Evolutionary conservation across 2,888 invertebrate species (phyloP).

Genomic region (Ormyrus rosae): DNA sequence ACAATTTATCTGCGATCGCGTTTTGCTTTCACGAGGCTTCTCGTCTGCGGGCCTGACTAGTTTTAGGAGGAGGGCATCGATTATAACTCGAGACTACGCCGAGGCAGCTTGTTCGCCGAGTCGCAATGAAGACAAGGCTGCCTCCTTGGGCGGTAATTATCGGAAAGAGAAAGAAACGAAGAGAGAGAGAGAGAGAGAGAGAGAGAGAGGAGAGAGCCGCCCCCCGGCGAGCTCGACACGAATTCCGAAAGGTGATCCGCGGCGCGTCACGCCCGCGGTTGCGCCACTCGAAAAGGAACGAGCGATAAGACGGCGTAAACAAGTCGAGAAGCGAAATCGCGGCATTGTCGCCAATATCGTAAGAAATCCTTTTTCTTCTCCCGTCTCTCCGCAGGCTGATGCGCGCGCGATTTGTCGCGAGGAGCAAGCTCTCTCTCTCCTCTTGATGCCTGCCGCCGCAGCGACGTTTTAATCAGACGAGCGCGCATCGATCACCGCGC

Average conservation of each 20-base stretch:
- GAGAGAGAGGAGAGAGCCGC: conserved; percentile 51
- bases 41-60: conserved; percentile 26
- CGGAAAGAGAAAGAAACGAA: conserved; percentile 58
- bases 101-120: conserved; percentile 57
- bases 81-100: conserved; percentile 15
- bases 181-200: conserved; percentile 9
- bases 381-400: background rate
- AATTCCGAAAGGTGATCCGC: conserved; percentile 71
- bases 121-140: conserved; percentile 64
- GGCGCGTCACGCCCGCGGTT: conserved; percentile 60
- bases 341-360: background rate
- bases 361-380: background rate
- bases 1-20: conserved; percentile 50
- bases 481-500: background rate
- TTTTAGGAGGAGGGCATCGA: conserved; percentile 47
- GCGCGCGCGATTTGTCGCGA: conserved; percentile 2
- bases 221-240: conserved; percentile 70
- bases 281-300: background rate
- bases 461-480: background rate
- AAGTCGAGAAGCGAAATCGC: background rate
- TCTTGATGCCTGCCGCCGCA: no score
- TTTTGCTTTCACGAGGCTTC: conserved; percentile 38
- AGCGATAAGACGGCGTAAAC: background rate
- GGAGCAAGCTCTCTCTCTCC: background rate
- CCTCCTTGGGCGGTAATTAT: conserved; percentile 70